Evolutionary conservation across 2,888 invertebrate genomes (phyloP), one percentile per base, ranked within the genome.

Genomic region (Mesorhabditis spiculigera): DNA sequence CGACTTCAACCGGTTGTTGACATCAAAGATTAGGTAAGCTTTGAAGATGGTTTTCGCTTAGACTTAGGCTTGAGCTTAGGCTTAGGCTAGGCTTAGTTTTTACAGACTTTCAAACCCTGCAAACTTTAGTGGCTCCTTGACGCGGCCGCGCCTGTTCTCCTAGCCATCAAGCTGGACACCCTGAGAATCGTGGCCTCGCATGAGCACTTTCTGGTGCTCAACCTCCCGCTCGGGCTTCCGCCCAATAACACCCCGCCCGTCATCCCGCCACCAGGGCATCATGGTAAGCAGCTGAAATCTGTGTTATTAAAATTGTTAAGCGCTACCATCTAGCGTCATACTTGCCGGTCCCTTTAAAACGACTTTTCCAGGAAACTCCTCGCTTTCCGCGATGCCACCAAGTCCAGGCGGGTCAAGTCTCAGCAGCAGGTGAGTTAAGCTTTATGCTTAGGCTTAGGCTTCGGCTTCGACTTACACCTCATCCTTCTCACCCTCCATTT

Each of bases 101-200:
- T n/a, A n/a, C n/a, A n/a, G n/a, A 50, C 58, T n/a, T n/a, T 50
- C 58, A n/a, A 50, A 10, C 58, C n/a, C 58, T n/a, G 1, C 58
- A 50, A 50, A 10, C 2, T 16, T 43, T 42, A n/a, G 41, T 16
- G 28, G 65, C 42, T 43, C 13, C 13, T 13, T 41, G 65, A 10
- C n/a, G 13, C 65, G 13, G 64, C 42, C n/a, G 8, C 58, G 1
- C 58, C 58, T 45, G 81, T 83, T 50, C 81, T 88, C 66, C 82
- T 87, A 72, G 76, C 84, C n/a, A 81, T 88, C 16, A 91, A 93
- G 90, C 88, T 96, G 65, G 93, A 95, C 79, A 93, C 94, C 86
- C 90, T 95, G n/a, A 90, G 95, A 73, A 94, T 96, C 73, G 89
- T 96, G 4, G 93, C 93, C 87, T 93, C 93, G 71, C 95, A 96